These are phyloP conservation scores for Alligator sinensis DNA, from an alignment of 2,113 vertebrate species.

Conservation along the genomic window DNA sequence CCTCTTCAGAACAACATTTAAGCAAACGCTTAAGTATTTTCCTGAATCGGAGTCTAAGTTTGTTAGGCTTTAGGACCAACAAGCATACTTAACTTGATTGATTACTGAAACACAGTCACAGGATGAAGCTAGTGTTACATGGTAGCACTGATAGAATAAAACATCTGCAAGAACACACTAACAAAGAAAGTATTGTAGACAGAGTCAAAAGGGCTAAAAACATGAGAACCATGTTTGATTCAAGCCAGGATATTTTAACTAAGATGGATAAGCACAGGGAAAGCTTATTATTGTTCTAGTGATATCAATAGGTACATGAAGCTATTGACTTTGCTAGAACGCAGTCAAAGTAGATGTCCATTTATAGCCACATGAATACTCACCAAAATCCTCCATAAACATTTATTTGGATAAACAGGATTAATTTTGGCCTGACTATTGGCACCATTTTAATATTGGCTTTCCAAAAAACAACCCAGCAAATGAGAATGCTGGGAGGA, in stretches of 20 bases:
- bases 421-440: background rate
- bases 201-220: background rate
- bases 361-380: background rate
- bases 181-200: background rate
- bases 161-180: background rate
- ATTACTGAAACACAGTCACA: background rate
- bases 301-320: background rate
- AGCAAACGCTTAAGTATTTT: background rate
- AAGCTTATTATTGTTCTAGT: background rate
- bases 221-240: background rate
- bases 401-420: background rate
- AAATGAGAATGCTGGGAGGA: background rate
- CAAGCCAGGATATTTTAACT: background rate
- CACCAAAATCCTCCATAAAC: background rate
- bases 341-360: background rate
- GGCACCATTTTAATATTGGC: background rate
- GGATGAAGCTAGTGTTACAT: background rate
- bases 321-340: background rate
- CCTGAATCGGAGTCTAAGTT: background rate
- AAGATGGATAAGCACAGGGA: background rate
- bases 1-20: background rate
- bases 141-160: background rate
- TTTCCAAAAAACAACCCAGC: background rate
- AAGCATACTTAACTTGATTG: background rate
- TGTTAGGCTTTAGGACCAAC: background rate